Conservation (phyloP, 2,113 vertebrate species). For the Machaerirhynchus nigripectus region DNA sequence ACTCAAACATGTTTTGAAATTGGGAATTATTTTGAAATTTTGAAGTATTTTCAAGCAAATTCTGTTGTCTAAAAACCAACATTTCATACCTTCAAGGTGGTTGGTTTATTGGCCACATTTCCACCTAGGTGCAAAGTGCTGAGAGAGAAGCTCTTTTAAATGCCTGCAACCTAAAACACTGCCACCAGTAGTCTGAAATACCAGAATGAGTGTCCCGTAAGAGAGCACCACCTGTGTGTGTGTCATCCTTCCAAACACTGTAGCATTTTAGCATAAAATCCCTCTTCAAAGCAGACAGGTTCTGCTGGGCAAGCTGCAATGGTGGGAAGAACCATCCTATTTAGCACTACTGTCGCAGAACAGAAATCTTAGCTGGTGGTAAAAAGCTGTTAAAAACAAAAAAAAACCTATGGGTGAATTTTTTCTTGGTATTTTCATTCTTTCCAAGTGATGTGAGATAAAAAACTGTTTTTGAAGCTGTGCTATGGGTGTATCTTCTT, state of each 20-base stretch:
- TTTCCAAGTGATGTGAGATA: neutral
- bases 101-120: neutral
- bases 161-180: neutral
- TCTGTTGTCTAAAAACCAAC: neutral
- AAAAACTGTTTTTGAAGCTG: neutral
- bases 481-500: neutral
- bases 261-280: neutral
- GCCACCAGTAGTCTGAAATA: neutral
- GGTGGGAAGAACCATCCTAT: neutral
- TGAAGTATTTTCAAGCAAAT: neutral
- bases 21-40: neutral
- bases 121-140: neutral
- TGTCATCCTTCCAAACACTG: neutral
- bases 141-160: neutral
- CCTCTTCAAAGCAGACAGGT: neutral
- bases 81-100: neutral
- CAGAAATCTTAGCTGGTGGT: neutral
- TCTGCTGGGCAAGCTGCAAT: neutral
- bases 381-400: neutral
- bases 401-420: fast-evolving
- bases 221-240: neutral
- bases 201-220: neutral
- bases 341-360: neutral
- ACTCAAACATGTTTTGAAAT: neutral
- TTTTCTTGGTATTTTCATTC: neutral